Evolutionary conservation across 2,888 invertebrate genomes (phyloP).

Genomic region (Adelognathus sp.): DNA sequence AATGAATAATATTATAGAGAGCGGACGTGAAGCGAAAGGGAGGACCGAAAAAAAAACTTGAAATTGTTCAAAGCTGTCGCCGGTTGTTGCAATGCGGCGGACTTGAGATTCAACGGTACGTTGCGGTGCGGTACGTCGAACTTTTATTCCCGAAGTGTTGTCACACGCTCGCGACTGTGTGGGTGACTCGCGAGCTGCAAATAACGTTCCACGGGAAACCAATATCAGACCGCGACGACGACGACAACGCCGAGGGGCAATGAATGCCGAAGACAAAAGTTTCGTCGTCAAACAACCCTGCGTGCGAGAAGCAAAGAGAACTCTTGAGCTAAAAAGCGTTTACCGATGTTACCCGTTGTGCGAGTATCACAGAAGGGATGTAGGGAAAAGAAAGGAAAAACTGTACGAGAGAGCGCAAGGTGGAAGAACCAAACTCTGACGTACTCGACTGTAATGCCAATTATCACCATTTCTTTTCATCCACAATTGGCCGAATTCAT

Average conservation of each 20-base stretch:
- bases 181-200: slow-evolving; percentile 37
- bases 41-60: neutral
- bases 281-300: slow-evolving; percentile 58
- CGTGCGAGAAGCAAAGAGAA: slow-evolving; percentile 29
- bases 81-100: slow-evolving; percentile 42
- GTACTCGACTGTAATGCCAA: slow-evolving; percentile 7
- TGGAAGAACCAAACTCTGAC: slow-evolving; percentile 28
- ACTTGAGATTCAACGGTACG: slow-evolving; percentile 59
- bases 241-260: slow-evolving; percentile 36
- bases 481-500: neutral
- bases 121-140: slow-evolving; percentile 58
- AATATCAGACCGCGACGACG: slow-evolving; percentile 35
- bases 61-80: slow-evolving; percentile 21
- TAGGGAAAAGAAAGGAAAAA: slow-evolving; percentile 8
- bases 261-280: slow-evolving; percentile 66
- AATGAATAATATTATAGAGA: slow-evolving; percentile 8
- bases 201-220: slow-evolving; percentile 51
- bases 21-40: too few species aligned
- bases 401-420: neutral
- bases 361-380: neutral
- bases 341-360: slow-evolving; percentile 26
- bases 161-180: slow-evolving; percentile 15
- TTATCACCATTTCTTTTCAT: slow-evolving; percentile 1
- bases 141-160: slow-evolving; percentile 62
- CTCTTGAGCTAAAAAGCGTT: slow-evolving; percentile 51